These are phyloP conservation scores for Abrostola tripartita DNA, from an alignment of 2,888 invertebrate species.

Conservation along the genomic window DNA sequence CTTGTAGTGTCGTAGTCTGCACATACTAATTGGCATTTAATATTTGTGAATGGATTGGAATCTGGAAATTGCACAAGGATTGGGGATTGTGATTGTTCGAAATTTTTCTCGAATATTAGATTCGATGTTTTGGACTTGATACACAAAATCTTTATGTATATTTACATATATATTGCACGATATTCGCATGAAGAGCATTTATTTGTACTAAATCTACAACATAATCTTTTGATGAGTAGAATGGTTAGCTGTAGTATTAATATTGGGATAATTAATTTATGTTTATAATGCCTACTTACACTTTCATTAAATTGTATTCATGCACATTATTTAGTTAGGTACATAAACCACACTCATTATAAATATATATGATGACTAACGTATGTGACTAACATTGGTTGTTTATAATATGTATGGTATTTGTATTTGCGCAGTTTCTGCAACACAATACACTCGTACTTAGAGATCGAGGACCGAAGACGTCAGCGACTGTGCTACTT, in stretches of 20 bases:
- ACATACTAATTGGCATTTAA: slow-evolving; percentile 86
- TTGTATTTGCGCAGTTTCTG: slow-evolving; percentile 84
- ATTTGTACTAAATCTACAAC: slow-evolving; percentile 19
- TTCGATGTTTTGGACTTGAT: slow-evolving; percentile 55
- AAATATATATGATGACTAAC: slow-evolving; percentile 33
- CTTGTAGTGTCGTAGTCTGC: slow-evolving; percentile 82
- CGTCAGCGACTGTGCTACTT: slow-evolving; percentile 79
- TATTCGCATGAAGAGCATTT: slow-evolving; percentile 35
- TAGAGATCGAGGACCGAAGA: slow-evolving; percentile 82
- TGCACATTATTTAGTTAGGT: slow-evolving; percentile 46
- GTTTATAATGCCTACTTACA: slow-evolving; percentile 1
- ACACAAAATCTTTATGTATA: slow-evolving; percentile 51
- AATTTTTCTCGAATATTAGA: slow-evolving; percentile 58
- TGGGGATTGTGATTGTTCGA: slow-evolving; percentile 62
- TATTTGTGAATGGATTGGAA: slow-evolving; percentile 73
- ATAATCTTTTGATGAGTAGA: slow-evolving; percentile 17
- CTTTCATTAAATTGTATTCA: slow-evolving; percentile 31
- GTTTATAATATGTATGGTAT: slow-evolving; percentile 63
- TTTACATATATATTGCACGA: slow-evolving; percentile 52
- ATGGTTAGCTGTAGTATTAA: slow-evolving; percentile 24
- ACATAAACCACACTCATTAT: slow-evolving; percentile 29
- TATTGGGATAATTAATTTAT: slow-evolving; percentile 8
- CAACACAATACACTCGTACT: slow-evolving; percentile 87
- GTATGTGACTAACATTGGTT: slow-evolving; percentile 61
- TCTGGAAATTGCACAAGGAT: slow-evolving; percentile 63